Evolutionary conservation across 2,113 vertebrate species (phyloP), one percentile per base, ranked within the genome.

Genomic region (Camelus bactrianus): DNA sequence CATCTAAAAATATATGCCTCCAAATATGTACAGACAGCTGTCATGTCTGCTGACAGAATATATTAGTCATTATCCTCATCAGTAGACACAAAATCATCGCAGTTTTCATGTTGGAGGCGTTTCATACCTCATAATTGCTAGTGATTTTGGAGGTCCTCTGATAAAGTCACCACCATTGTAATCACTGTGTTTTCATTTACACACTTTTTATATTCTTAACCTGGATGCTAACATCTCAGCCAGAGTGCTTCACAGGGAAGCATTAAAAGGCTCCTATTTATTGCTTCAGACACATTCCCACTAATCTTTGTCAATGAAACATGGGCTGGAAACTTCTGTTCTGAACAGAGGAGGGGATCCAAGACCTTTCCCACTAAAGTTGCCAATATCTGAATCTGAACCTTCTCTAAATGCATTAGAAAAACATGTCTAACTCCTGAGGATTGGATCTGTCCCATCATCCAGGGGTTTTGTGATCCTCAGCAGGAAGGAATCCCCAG

Each of bases 21-120:
- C 98, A 97, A 98, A 98, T 98, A 97, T 92, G 96, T 98, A 98
- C 98, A 98, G 98, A 98, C 98, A 98, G 98, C 98, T 99, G 98
- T 98, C 98, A 98, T n/a, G 3, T 97, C 98, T 98, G 32, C 75
- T 98, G 94, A 97, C 97, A 98, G 98, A 98, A 98, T 99, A 98
- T 97, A 98, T 98, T 98, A 98, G 98, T 98, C 97, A 98, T 98
- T 98, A 98, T 98, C 97, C 98, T 98, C 98, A 98, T 99, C 98
- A 98, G 98, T 93, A 98, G 97, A 98, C 95, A 97, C 93, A 97
- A 98, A 98, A 98, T 98, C 98, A 97, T 97, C 56, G 35, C 94
- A 56, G 98, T 97, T 98, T 98, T 98, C 98, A 96, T 98, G 98
- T 98, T 98, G 98, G 94, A 98, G 98, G 97, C 85, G 28, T 97